These are phyloP conservation scores for Anodontia alba DNA, from an alignment of 2,888 invertebrate genomes.

Conservation along the genomic window DNA sequence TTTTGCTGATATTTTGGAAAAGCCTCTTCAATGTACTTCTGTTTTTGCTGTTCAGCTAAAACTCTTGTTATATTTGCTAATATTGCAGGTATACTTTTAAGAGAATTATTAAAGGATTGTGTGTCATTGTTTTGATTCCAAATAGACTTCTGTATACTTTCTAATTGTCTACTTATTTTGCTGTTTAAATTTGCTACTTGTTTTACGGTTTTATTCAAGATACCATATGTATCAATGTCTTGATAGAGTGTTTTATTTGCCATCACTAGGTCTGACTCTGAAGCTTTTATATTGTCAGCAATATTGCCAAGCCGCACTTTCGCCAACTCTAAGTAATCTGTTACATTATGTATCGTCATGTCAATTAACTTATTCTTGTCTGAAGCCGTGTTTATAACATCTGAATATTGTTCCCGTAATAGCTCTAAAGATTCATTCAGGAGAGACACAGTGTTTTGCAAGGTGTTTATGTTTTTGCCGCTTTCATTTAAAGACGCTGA, in stretches of 20 bases:
- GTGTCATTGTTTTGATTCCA: background rate
- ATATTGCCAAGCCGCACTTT: background rate
- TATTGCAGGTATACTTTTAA: background rate
- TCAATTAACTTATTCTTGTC: conserved; percentile 19
- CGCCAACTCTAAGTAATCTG: background rate
- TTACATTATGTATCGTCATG: conserved; percentile 15
- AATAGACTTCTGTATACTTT: background rate
- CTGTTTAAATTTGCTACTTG: background rate
- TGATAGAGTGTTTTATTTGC: background rate
- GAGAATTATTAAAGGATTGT: background rate
- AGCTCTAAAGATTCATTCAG: background rate
- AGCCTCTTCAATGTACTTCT: background rate
- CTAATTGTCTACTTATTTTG: background rate
- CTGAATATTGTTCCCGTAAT: background rate
- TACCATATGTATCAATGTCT: background rate
- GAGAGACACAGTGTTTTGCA: background rate
- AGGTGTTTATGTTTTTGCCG: background rate
- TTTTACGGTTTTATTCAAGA: conserved; percentile 4
- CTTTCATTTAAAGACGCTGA: background rate
- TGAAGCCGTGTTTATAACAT: background rate
- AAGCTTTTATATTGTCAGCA: no score
- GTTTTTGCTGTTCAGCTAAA: background rate
- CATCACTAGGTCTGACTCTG: background rate
- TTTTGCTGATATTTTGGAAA: background rate
- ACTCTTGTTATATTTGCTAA: background rate